Evolutionary conservation across 2,797 vertebrate genomes (phyloP), one percentile per base, ranked within the genome.

Genomic region (Xiphophorus birchmanni): DNA sequence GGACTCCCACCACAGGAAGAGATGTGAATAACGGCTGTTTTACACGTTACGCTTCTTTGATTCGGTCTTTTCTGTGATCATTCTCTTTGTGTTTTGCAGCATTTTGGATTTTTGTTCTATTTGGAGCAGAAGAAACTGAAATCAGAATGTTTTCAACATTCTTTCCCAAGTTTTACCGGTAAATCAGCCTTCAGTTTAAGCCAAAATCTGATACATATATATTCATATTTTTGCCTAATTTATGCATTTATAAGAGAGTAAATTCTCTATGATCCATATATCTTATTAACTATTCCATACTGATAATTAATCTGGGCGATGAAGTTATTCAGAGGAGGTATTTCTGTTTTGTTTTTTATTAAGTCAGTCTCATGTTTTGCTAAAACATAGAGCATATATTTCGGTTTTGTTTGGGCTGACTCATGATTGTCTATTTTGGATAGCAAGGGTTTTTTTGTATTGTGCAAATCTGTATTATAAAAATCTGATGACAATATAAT

Each of bases 111-210:
- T 40, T 56, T 63, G 71, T 56, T 60, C 79, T 54, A 79, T 78
- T 78, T 74, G n/a, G 69, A 18, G 18, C 42, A 72, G 42, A 18
- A 52, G 0, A 63, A 23, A 73, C 63, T 87, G 5, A 85, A 84
- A 83, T 85, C 82, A 76, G 71, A 78, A 44, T 74, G 74, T 82
- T 50, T 40, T 77, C 84, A 56, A 65, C 74, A 81, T 88, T 84
- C 63, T 85, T 74, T 74, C 48, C 13, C 63, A 32, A 35, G 32
- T 77, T 80, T 77, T 23, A 78, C 81, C 71, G 0, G 60, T 74
- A 80, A 86, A 45, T 1, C 84, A 63, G 88, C 86, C 83, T 91
- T 92, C 48, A 79, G 75, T 63, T 84, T 29, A 72, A 88, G 76
- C 52, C 81, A 84, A 87, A 76, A 29, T n/a, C 67, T 44, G 5